Evolutionary conservation across 2,113 vertebrate species (phyloP).

Genomic region (Otis tarda): DNA sequence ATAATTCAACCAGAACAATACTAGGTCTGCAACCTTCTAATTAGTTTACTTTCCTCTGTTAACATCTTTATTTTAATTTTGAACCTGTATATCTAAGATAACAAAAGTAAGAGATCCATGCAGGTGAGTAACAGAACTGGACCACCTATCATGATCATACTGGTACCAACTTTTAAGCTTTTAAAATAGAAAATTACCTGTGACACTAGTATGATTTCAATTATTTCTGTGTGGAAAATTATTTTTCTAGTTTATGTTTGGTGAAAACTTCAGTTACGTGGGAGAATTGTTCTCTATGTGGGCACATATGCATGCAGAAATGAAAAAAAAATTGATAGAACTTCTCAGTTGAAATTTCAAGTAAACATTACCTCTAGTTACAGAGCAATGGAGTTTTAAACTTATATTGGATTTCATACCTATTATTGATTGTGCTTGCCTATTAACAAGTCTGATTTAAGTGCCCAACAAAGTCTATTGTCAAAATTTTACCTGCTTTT

Average conservation of each 20-base stretch:
- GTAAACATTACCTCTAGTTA: background rate
- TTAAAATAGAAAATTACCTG: background rate
- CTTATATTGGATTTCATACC: background rate
- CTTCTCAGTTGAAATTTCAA: background rate
- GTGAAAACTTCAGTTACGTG: background rate
- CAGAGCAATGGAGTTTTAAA: background rate
- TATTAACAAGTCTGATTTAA: conserved; percentile 29
- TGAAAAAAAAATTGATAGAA: background rate
- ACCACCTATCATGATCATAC: background rate
- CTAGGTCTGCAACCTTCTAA: background rate
- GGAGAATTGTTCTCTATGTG: background rate
- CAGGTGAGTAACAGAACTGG: background rate
- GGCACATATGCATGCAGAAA: background rate
- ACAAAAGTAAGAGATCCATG: fast-evolving
- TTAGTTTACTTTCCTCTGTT: background rate
- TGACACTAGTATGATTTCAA: background rate
- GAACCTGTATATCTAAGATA: background rate
- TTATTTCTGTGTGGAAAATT: background rate
- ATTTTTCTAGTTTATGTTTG: background rate
- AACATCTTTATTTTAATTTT: background rate
- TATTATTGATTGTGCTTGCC: conserved; percentile 2
- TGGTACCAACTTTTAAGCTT: background rate
- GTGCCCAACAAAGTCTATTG: background rate
- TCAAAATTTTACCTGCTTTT: conserved; percentile 20
- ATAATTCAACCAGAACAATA: background rate